Percentiles rank a stretch among this genome's conserved stretches.
Conservation (phyloP, 2,888 invertebrate genomes). For the Petrophora chlorosata region DNA sequence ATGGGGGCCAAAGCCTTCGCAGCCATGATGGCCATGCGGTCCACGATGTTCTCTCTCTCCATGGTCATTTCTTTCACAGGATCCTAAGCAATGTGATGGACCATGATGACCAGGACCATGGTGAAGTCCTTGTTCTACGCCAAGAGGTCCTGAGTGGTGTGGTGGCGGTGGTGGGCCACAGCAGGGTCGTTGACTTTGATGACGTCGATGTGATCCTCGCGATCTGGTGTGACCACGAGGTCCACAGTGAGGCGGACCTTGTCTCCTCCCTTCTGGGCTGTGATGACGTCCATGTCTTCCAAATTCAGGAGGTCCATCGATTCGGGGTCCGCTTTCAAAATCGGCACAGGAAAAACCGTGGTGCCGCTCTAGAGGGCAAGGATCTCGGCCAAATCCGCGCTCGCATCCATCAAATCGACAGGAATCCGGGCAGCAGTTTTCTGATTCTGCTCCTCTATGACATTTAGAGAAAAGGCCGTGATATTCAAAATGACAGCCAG, state of each 20-base stretch:
- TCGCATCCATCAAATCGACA: constrained; percentile 1
- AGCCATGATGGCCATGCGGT: background rate
- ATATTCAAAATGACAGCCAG: background rate
- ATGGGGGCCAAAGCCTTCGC: background rate
- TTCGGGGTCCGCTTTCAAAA: too few species aligned
- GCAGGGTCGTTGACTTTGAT: background rate
- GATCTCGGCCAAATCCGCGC: constrained; percentile 1
- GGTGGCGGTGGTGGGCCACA: background rate
- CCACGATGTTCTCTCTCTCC: background rate
- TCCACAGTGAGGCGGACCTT: constrained; percentile 4
- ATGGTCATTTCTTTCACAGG: constrained; percentile 1
- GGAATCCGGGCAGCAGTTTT: constrained; percentile 2
- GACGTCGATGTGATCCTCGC: constrained; percentile 1
- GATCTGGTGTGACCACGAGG: constrained; percentile 2
- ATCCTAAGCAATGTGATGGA: too few species aligned
- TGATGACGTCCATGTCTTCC: background rate
- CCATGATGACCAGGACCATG: too few species aligned
- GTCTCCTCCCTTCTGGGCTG: background rate
- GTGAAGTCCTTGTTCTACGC: too few species aligned
- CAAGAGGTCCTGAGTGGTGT: too few species aligned
- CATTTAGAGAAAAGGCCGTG: constrained; percentile 1
- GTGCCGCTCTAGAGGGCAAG: background rate
- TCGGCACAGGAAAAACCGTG: too few species aligned
- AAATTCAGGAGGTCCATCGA: background rate
- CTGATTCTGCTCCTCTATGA: constrained; percentile 3